phyloP scores from a whole-genome alignment of 1,140 invertebrate species.

The Drosophila sp. region DNA sequence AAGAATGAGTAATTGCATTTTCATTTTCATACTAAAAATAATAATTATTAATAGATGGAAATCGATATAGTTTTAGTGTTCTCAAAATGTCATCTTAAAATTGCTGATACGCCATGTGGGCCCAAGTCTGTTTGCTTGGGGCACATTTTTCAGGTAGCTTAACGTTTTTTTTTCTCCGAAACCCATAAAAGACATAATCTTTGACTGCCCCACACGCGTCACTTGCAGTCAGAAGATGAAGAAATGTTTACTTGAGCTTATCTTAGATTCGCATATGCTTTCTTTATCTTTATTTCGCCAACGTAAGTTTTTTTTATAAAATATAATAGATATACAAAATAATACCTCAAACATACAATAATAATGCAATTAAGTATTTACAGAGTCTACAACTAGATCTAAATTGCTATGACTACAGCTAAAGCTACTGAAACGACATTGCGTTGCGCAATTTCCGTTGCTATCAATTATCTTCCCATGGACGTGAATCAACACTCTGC shows the following conservation, averaged over 20 bases:
- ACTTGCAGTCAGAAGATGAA: background rate
- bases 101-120: slow-evolving; percentile 49
- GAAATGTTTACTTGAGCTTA: slow-evolving; percentile 1
- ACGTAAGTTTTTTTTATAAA: slow-evolving; percentile 5
- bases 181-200: background rate
- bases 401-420: slow-evolving; percentile 34
- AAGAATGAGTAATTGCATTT: slow-evolving; percentile 3
- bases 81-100: background rate
- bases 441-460: slow-evolving; percentile 41
- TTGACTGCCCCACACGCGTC: slow-evolving; percentile 3
- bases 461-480: background rate
- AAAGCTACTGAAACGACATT: background rate
- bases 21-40: background rate
- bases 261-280: background rate
- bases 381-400: slow-evolving; percentile 46
- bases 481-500: background rate
- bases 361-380: slow-evolving; percentile 52
- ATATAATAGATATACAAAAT: slow-evolving; percentile 11
- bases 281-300: slow-evolving; percentile 30
- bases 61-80: background rate
- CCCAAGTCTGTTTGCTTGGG: background rate
- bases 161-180: background rate
- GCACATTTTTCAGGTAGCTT: background rate
- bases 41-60: background rate
- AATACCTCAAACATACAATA: slow-evolving; percentile 25